Conservation (phyloP, 2,888 invertebrate genomes). For the Agrochola litura region DNA sequence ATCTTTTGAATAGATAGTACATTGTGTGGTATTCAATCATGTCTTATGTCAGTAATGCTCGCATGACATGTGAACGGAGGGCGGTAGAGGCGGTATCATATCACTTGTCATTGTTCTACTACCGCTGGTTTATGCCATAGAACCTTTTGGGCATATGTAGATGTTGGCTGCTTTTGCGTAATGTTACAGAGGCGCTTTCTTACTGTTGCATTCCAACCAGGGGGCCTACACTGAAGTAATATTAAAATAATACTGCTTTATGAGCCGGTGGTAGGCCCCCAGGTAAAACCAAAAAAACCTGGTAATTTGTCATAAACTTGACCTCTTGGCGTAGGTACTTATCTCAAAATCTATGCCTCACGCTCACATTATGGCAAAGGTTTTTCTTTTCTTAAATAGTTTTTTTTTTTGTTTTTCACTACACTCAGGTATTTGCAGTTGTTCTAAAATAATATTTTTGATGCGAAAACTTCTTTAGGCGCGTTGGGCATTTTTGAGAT, state of each 20-base stretch:
- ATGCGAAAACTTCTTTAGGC: too few species aligned
- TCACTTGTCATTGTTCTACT: constrained; percentile 1
- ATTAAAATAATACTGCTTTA: too few species aligned
- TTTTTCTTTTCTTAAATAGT: not conserved
- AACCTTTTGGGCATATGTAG: constrained; percentile 9
- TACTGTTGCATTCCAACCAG: not conserved
- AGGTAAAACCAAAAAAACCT: too few species aligned
- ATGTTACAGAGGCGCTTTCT: not conserved
- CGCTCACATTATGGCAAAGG: not conserved
- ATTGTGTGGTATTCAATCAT: constrained; percentile 16
- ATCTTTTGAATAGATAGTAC: not conserved
- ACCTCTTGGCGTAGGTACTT: not conserved
- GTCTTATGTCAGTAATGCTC: not conserved
- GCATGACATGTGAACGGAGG: constrained; percentile 8
- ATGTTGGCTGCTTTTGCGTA: not conserved
- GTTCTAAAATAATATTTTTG: not conserved
- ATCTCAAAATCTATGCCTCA: not conserved
- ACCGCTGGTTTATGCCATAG: not conserved
- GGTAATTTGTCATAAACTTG: not conserved
- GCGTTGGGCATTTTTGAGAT: too few species aligned
- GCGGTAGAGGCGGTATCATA: not conserved
- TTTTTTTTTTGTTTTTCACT: not conserved
- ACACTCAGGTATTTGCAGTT: not conserved
- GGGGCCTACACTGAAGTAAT: too few species aligned
- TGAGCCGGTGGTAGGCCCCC: too few species aligned